Evolutionary conservation across 2,113 vertebrate genomes (phyloP).

Genomic region (Malurus elegans): DNA sequence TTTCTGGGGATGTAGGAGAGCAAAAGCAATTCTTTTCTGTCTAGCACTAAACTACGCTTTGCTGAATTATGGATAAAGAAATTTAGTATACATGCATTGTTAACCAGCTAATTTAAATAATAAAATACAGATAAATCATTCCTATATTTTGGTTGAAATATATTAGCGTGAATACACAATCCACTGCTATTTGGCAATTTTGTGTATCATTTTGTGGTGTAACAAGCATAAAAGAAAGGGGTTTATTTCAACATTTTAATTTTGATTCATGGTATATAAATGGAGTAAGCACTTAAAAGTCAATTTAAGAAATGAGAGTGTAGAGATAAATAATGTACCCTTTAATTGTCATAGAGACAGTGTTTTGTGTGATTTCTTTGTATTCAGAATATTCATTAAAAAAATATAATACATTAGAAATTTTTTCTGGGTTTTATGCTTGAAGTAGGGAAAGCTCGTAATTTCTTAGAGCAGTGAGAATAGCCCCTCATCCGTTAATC

Average conservation of each 20-base stretch:
- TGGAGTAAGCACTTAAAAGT: slow-evolving; percentile 48
- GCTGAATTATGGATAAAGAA: neutral
- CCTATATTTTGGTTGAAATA: neutral
- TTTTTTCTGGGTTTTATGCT: neutral
- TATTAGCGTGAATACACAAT: neutral
- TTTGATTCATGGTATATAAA: slow-evolving; percentile 59
- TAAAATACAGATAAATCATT: slow-evolving; percentile 44
- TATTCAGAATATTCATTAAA: slow-evolving; percentile 28
- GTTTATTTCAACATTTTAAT: slow-evolving; percentile 59
- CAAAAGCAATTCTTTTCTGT: neutral
- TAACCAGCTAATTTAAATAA: slow-evolving; percentile 57
- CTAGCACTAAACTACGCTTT: neutral
- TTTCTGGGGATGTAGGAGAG: neutral
- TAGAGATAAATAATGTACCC: slow-evolving; percentile 18
- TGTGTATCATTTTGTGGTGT: slow-evolving; percentile 40
- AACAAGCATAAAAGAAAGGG: slow-evolving; percentile 43
- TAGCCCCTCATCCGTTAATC: neutral
- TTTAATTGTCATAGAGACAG: slow-evolving; percentile 13
- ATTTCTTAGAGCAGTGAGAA: neutral
- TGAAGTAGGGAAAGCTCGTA: neutral
- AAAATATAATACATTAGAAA: neutral
- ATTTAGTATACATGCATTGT: neutral
- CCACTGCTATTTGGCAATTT: slow-evolving; percentile 12
- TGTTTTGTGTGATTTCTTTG: slow-evolving; percentile 21
- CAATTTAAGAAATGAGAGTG: slow-evolving; percentile 13